Percentiles rank a stretch among this genome's conserved stretches.
Conservation (phyloP, 2,888 invertebrate genomes). For the Sisyra terminalis region DNA sequence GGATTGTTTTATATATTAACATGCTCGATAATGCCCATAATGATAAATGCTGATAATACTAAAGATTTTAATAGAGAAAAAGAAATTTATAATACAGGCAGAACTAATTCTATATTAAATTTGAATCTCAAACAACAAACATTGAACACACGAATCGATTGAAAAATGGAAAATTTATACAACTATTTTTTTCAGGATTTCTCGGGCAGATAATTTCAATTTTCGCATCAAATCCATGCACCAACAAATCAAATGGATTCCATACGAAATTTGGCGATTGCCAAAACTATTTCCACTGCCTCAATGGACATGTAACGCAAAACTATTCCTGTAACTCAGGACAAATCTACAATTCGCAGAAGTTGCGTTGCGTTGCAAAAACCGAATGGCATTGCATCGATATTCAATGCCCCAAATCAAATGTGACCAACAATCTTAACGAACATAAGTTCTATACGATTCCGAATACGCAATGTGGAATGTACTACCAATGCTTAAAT, state of each 20-base stretch:
- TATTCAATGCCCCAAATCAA: slow-evolving; percentile 1
- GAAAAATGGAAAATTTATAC: too few relatives aligned
- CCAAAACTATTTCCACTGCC: slow-evolving; percentile 7
- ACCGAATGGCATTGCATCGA: background rate
- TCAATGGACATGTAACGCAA: background rate
- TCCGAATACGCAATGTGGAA: slow-evolving; percentile 37
- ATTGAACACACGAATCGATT: too few relatives aligned
- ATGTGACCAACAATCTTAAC: background rate
- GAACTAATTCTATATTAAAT: too few relatives aligned
- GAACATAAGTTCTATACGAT: slow-evolving; percentile 5
- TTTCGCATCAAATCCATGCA: background rate
- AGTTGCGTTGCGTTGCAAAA: background rate
- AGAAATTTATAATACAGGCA: too few relatives aligned
- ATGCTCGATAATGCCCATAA: too few relatives aligned
- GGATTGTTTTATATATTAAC: too few relatives aligned
- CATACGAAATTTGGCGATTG: slow-evolving; percentile 4
- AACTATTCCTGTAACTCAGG: background rate
- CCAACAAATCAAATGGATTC: slow-evolving; percentile 3
- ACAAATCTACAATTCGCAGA: background rate
- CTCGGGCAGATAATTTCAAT: too few relatives aligned
- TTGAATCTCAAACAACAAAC: too few relatives aligned
- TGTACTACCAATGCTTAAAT: slow-evolving; percentile 38
- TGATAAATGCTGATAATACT: too few relatives aligned
- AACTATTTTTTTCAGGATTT: too few relatives aligned
- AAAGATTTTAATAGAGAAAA: too few relatives aligned